Evolutionary conservation across 2,888 invertebrate genomes (phyloP).

Genomic region (Patella caerulea): DNA sequence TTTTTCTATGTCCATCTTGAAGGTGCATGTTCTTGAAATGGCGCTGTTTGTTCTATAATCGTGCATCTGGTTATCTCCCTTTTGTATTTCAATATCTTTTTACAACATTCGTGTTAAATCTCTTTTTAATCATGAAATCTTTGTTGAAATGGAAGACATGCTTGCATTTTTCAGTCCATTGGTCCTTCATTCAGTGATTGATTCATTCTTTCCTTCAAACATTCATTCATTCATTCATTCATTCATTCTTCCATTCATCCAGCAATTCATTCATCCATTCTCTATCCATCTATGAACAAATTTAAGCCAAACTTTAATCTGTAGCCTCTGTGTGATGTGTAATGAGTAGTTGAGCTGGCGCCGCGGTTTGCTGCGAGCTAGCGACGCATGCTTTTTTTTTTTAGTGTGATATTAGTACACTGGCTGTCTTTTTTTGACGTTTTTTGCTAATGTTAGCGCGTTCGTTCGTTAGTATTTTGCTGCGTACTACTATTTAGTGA

Average conservation of each 20-base stretch:
- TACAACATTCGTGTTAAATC: conserved; percentile 12
- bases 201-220: no score
- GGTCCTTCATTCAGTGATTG: no score
- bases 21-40: conserved; percentile 21
- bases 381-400: conserved; percentile 10
- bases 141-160: no score
- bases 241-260: no score
- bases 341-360: neutral
- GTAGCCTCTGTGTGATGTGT: no score
- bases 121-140: neutral
- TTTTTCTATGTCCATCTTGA: conserved; percentile 16
- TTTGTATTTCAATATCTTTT: conserved; percentile 14
- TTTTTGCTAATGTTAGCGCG: conserved; percentile 6
- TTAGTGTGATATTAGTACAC: neutral
- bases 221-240: no score
- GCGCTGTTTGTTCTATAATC: conserved; percentile 5
- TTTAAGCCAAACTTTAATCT: no score
- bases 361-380: neutral
- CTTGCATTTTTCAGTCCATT: no score
- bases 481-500: neutral
- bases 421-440: conserved; percentile 3
- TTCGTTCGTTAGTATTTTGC: neutral
- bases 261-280: no score
- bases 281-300: no score
- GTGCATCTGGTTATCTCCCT: neutral